Evolutionary conservation across 2,797 vertebrate species (phyloP).

Genomic region (Leptoclinus maculatus): DNA sequence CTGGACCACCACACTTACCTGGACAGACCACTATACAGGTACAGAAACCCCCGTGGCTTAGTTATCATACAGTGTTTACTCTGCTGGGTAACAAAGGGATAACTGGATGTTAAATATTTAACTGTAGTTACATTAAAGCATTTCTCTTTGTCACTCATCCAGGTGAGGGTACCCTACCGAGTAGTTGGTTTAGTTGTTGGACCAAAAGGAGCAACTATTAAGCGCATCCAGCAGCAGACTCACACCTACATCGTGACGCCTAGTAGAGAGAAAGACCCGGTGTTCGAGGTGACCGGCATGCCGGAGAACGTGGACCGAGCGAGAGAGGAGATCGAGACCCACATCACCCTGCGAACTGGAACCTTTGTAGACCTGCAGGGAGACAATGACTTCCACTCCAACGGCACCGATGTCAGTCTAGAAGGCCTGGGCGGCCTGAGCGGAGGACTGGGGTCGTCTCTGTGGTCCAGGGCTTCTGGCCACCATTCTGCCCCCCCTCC

Average conservation of each 20-base stretch:
- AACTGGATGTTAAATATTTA: background rate
- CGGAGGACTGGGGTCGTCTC: constrained; percentile 73
- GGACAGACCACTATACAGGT: constrained; percentile 99
- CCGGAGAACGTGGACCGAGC: constrained; percentile 97
- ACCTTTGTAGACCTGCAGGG: constrained; percentile 92
- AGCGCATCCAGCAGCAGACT: constrained; percentile 97
- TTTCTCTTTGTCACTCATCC: constrained; percentile 68
- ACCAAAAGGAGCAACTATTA: constrained; percentile 97
- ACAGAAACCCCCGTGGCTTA: background rate
- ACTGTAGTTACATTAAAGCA: background rate
- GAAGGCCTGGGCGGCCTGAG: constrained; percentile 86
- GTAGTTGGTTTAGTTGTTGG: constrained; percentile 97
- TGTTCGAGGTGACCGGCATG: constrained; percentile 98
- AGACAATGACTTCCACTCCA: constrained; percentile 97
- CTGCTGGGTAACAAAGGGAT: background rate
- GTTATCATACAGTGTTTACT: background rate
- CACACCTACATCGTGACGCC: constrained; percentile 99
- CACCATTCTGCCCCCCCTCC: constrained; percentile 74
- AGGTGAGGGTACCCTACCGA: constrained; percentile 96
- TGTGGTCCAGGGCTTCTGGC: constrained; percentile 91
- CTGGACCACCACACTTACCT: constrained; percentile 92
- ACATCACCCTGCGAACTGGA: constrained; percentile 96
- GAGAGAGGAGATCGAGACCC: constrained; percentile 96
- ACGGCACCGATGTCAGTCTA: constrained; percentile 96
- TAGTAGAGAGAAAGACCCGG: constrained; percentile 95